Percentiles rank a stretch among this genome's conserved stretches.
These are phyloP conservation scores for Crioceris asparagi DNA, from an alignment of 2,888 invertebrate genomes.

Conservation along the genomic window DNA sequence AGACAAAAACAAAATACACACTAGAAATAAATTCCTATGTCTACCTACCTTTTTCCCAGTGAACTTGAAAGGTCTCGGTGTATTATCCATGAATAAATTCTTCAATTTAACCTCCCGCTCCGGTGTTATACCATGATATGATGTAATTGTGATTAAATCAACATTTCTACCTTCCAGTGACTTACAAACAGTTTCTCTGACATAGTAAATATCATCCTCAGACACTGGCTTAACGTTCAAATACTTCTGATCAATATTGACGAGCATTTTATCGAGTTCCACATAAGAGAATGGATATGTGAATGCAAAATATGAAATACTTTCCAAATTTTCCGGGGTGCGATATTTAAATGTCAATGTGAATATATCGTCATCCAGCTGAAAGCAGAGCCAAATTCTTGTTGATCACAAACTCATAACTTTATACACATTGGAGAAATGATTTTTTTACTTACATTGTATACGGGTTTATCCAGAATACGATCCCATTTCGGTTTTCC, in stretches of 20 bases:
- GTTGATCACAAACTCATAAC: not conserved
- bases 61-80: constrained; percentile 63
- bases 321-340: constrained; percentile 57
- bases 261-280: constrained; percentile 65
- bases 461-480: constrained; percentile 67
- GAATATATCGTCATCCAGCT: constrained; percentile 64
- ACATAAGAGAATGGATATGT: constrained; percentile 83
- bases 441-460: constrained; percentile 47
- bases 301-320: constrained; percentile 78
- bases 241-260: constrained; percentile 55
- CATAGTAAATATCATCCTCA: constrained; percentile 71
- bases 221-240: constrained; percentile 32
- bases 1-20: too few species aligned
- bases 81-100: constrained; percentile 62
- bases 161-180: constrained; percentile 68
- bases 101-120: constrained; percentile 62
- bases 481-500: constrained; percentile 76
- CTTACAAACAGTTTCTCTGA: constrained; percentile 66
- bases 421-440: not conserved
- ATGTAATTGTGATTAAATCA: constrained; percentile 75
- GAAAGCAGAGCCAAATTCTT: constrained; percentile 18
- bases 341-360: constrained; percentile 63
- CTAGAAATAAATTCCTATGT: too few species aligned
- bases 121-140: constrained; percentile 62
- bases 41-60: constrained; percentile 59